Evolutionary conservation across 2,113 vertebrate genomes (phyloP), one percentile per base, ranked within the genome.

Genomic region (Cebidichthys violaceus): DNA sequence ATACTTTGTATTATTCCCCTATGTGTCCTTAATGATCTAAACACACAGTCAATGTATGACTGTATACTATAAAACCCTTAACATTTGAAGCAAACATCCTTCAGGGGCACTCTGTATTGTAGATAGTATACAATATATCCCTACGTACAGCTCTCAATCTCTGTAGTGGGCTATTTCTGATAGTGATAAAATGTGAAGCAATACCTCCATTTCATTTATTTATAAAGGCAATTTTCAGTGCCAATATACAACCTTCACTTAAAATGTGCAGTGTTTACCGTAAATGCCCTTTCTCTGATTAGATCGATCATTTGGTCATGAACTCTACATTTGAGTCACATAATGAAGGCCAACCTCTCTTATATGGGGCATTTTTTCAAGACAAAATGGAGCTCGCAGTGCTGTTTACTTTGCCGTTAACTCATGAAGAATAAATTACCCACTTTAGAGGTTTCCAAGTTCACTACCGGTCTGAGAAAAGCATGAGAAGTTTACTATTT

Each of bases 341-440:
- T 20, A 88, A 82, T 86, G 89, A 91, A 89, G 86, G 84, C 89
- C 88, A 85, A 41, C 55, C 60, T 83, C 29, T 64, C 77, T 57
- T 79, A 61, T 75, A 75, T 54, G 69, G 74, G 57, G 2, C 73
- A 10, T 75, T 90, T 91, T 84, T 79, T 79, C 29, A 82, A 59
- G 79, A 88, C 75, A 91, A 84, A 92, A 84, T 83, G 67, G 81
- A 83, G 81, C 86, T 82, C 6, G 61, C 74, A 35, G 57, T 57
- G 62, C 73, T 86, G 82, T 92, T 92, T 89, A 91, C 87, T 78
- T 90, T 91, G 82, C 87, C 31, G 70, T 89, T 89, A 82, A 86
- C 88, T 91, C 87, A 84, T 90, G 80, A 92, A 94, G 89, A 93
- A 93, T 93, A 93, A 90, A 94, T 92, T 89, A 92, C 88, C 86